Evolutionary conservation across 2,113 vertebrate species (phyloP).

Genomic region (Colinus virginianus): DNA sequence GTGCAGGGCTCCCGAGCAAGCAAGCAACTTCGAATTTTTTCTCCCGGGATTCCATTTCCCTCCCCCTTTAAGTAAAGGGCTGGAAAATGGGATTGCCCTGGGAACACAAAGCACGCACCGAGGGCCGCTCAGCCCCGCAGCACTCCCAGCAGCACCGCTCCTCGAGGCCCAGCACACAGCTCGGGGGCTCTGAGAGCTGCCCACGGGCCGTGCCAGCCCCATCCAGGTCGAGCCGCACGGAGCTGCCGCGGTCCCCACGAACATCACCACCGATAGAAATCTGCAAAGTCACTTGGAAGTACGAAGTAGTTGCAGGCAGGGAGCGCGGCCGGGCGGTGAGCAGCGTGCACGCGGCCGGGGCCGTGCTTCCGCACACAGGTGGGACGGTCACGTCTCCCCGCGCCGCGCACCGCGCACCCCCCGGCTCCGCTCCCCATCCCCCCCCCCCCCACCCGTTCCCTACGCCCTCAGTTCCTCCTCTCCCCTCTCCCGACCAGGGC

Average conservation of each 20-base stretch:
- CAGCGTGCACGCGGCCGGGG: rapidly evolving
- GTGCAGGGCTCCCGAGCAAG: not conserved
- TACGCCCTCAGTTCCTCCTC: not conserved
- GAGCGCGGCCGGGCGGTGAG: too few species aligned
- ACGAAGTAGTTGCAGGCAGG: not conserved
- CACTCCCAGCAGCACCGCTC: not conserved
- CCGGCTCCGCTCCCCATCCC: not conserved
- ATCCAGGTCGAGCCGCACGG: not conserved
- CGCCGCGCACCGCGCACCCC: too few species aligned
- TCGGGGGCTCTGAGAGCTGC: not conserved
- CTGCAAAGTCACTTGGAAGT: conserved; percentile 47
- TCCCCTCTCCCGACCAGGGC: not conserved
- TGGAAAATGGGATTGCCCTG: not conserved
- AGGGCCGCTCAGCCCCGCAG: not conserved
- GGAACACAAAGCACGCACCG: not conserved
- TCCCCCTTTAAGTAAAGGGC: not conserved
- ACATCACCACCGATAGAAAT: not conserved
- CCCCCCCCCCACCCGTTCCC: not conserved
- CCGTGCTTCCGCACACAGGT: not conserved
- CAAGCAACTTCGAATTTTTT: not conserved
- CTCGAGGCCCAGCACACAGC: conserved; percentile 6
- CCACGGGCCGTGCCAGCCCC: not conserved
- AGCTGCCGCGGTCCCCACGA: not conserved
- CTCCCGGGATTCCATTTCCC: not conserved
- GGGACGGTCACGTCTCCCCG: not conserved